Evolutionary conservation across 2,113 vertebrate genomes (phyloP), one percentile per base, ranked within the genome.

Genomic region (Limanda limanda): DNA sequence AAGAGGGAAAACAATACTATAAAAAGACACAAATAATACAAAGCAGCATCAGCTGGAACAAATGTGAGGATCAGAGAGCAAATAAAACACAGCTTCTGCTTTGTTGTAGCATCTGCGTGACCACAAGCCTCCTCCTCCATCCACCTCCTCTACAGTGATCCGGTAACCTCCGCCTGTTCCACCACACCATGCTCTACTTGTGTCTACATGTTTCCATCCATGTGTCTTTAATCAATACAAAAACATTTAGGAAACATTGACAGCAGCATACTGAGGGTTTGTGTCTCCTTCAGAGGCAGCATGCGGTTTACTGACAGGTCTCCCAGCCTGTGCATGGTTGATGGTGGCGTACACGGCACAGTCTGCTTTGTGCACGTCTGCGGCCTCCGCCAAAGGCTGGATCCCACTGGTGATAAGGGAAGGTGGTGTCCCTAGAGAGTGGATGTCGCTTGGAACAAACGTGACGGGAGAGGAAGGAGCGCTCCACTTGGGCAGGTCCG

Each of bases 221-320:
- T 23, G 27, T 42, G 42, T 42, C 35, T 11, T 6, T 27, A 17
- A 10, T 3, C 48, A 55, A 20, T 59, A 21, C 15, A 15, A 37
- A 55, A 18, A 31, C 47, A 8, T 63, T 84, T 64, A 79, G 47
- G 37, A 25, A 51, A 85, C n/a, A 12, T 2, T 74, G 8, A 88
- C 18, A 9, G 37, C 15, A 21, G 76, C 71, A 18, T 78, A 80
- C 13, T 62, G 54, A 12, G 60, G 2, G 0, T 0, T 0, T 48
- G 68, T 24, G 0, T n/a, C 40, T 31, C 24, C 13, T 52, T 48
- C 11, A n/a, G 47, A 48, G 0, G 3, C 8, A 1, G 14, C 35
- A 5, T 40, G 63, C 1, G 20, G 73, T 10, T 63, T 59, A 55
- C 31, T 27, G 47, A 25, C 27, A 18, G 42, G 3, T 37, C 2